Conservation (phyloP, 2,113 vertebrate genomes). For the Oreochromis aureus region DNA sequence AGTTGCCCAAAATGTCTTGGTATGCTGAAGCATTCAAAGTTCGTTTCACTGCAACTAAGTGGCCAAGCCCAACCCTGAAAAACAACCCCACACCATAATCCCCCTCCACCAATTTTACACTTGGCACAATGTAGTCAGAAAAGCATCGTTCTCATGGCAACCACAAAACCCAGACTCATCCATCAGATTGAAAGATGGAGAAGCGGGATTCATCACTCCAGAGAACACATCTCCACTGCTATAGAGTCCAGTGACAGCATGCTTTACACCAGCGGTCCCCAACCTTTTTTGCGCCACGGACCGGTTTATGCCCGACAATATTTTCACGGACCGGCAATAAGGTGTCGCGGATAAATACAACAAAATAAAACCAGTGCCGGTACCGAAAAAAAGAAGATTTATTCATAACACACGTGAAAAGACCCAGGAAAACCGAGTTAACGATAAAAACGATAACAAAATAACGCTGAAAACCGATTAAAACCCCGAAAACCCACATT, state of each 20-base stretch:
- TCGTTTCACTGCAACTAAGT: background rate
- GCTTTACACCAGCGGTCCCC: background rate
- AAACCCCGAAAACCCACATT: too few species aligned
- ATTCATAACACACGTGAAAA: too few species aligned
- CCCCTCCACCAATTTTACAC: background rate
- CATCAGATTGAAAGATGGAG: background rate
- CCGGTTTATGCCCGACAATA: too few species aligned
- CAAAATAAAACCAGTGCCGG: too few species aligned
- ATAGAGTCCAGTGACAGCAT: background rate
- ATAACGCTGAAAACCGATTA: too few species aligned
- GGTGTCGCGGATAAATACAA: too few species aligned
- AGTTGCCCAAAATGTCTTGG: background rate
- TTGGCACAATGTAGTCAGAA: background rate
- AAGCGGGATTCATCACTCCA: background rate
- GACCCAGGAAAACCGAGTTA: too few species aligned
- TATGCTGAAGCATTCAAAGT: background rate
- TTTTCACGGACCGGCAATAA: too few species aligned
- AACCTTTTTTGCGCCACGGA: too few species aligned
- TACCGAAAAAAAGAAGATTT: too few species aligned
- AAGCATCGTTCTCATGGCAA: background rate
- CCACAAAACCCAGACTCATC: background rate
- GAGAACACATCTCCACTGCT: background rate
- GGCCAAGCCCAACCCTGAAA: background rate
- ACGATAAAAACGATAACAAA: too few species aligned
- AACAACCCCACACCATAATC: background rate